A percentile compares a stretch with the other conserved stretches of the same genome.
Conservation (phyloP, 2,113 vertebrate species). For the Tinamus guttatus region DNA sequence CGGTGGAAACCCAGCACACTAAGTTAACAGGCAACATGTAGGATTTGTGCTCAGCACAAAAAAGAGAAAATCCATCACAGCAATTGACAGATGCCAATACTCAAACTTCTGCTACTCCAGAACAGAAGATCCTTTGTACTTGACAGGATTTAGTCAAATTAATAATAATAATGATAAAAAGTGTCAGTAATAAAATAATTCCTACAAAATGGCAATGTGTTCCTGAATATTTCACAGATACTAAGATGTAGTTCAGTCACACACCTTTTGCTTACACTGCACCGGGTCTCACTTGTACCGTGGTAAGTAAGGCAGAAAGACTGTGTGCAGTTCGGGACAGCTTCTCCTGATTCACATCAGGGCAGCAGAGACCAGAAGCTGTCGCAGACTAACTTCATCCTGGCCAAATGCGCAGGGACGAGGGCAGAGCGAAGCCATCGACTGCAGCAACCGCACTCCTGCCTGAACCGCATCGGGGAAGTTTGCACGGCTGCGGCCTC, state of each 20-base stretch:
- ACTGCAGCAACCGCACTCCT: not conserved
- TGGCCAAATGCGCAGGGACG: not conserved
- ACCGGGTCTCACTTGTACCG: not conserved
- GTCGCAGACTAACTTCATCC: not conserved
- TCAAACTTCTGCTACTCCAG: not conserved
- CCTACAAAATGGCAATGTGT: not conserved
- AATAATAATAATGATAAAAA: not conserved
- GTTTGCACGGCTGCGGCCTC: not conserved
- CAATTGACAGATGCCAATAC: not conserved
- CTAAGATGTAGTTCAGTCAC: not conserved
- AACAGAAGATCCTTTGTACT: not conserved
- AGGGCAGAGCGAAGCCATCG: not conserved
- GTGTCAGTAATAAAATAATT: not conserved
- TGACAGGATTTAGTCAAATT: not conserved
- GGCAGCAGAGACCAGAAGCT: not conserved
- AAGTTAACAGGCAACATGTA: not conserved
- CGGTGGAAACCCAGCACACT: not conserved
- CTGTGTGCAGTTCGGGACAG: not conserved
- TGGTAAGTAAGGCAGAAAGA: not conserved
- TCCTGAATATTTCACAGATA: not conserved
- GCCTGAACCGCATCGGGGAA: not conserved
- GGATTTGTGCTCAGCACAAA: not conserved
- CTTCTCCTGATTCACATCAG: not conserved
- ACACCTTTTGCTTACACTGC: not conserved
- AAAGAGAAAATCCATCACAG: not conserved